Evolutionary conservation across 2,888 invertebrate genomes (phyloP).

Genomic region (Tenodera sinensis): DNA sequence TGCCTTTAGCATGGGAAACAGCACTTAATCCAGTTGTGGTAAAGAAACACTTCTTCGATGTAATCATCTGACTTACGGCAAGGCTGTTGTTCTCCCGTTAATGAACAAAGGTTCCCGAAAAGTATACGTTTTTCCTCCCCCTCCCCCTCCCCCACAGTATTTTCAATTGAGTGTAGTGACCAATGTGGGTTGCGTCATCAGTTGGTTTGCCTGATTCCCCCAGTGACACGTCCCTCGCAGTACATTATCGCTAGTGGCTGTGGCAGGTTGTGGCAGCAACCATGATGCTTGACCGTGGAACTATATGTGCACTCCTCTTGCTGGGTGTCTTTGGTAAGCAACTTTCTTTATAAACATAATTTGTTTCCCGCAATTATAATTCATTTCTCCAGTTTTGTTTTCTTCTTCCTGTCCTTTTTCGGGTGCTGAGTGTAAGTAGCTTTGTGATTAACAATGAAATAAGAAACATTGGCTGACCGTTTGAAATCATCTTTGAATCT

Average conservation of each 20-base stretch:
- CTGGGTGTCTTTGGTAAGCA: not conserved
- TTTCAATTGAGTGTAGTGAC: not conserved
- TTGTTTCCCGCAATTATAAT: no score
- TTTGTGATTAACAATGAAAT: no score
- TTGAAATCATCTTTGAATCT: no score
- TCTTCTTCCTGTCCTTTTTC: not conserved
- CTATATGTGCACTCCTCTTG: not conserved
- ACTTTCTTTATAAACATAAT: not conserved
- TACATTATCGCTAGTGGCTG: not conserved
- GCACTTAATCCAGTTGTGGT: no score
- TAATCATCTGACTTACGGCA: no score
- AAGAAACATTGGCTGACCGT: no score
- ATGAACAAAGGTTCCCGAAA: no score
- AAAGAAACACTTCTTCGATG: no score
- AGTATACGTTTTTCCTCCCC: no score
- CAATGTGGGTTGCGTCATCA: not conserved
- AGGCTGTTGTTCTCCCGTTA: no score
- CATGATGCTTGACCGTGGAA: not conserved
- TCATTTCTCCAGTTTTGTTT: not conserved
- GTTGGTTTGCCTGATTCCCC: not conserved
- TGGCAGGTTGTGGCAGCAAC: not conserved
- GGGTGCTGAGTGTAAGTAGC: not conserved
- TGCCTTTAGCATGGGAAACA: no score
- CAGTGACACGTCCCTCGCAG: not conserved
- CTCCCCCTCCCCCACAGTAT: no score